Evolutionary conservation across 2,888 invertebrate genomes (phyloP).

Genomic region (Callosobruchus maculatus): DNA sequence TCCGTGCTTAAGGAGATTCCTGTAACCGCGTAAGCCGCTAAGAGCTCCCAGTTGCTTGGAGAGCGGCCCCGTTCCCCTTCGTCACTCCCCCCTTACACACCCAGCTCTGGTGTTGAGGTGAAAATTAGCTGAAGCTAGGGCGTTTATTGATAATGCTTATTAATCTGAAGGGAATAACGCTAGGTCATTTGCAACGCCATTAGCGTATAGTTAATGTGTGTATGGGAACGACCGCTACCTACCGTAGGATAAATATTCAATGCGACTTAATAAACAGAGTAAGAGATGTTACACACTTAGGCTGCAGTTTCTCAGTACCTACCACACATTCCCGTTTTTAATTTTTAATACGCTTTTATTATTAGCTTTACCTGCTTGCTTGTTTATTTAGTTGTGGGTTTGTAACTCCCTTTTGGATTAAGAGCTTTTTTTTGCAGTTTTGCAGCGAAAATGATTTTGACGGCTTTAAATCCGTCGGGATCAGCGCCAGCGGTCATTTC

Average conservation of each 20-base stretch:
- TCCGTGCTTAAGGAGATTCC: conserved; percentile 22
- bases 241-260: not conserved
- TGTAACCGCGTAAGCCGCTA: conserved; percentile 21
- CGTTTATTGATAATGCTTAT: conserved; percentile 18
- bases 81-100: not conserved
- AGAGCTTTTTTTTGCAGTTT: too few species aligned
- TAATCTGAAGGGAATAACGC: conserved; percentile 11
- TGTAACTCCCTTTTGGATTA: too few species aligned
- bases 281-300: too few species aligned
- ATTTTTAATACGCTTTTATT: too few species aligned
- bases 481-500: too few species aligned
- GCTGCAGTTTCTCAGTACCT: too few species aligned
- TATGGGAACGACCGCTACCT: not conserved
- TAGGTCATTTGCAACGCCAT: not conserved
- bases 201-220: not conserved
- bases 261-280: not conserved
- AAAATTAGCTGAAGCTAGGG: conserved; percentile 15
- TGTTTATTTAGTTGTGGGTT: too few species aligned
- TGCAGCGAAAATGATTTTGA: too few species aligned
- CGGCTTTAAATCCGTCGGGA: too few species aligned
- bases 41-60: conserved; percentile 16
- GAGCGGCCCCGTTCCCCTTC: conserved; percentile 4
- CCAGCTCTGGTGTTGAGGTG: not conserved
- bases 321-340: too few species aligned
- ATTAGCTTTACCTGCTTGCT: too few species aligned